Conservation (phyloP, 2,113 vertebrate genomes). For the Oreochromis spilurus region DNA sequence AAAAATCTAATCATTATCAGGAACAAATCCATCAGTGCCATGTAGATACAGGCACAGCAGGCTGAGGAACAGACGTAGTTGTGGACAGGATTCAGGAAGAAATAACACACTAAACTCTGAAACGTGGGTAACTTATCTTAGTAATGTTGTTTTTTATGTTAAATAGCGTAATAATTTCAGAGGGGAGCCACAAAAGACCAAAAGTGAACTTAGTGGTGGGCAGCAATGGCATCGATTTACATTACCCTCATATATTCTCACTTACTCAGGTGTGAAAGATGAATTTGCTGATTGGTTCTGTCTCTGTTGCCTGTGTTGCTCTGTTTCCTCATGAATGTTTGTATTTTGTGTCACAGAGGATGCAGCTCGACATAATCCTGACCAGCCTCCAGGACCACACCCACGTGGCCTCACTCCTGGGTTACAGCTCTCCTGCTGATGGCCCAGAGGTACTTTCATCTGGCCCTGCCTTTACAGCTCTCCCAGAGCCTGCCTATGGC, state of each 20-base stretch:
- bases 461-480: slow-evolving; percentile 72
- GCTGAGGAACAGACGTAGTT: rapidly evolving
- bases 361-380: slow-evolving; percentile 97
- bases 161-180: not conserved
- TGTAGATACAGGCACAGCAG: not conserved
- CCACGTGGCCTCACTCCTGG: slow-evolving; percentile 92
- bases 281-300: not conserved
- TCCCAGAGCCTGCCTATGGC: slow-evolving; percentile 41
- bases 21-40: not conserved
- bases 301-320: not conserved
- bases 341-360: slow-evolving; percentile 73
- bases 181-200: not conserved
- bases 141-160: not conserved
- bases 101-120: not conserved
- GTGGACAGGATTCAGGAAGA: not conserved
- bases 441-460: slow-evolving; percentile 74
- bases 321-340: not conserved
- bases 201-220: not conserved
- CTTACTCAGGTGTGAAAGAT: not conserved
- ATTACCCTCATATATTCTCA: not conserved
- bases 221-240: not conserved
- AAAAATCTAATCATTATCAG: not conserved
- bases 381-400: slow-evolving; percentile 97
- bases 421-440: slow-evolving; percentile 90
- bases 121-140: rapidly evolving